phyloP scores from a whole-genome alignment of 2,113 vertebrate species.

The Cololabis saira region DNA sequence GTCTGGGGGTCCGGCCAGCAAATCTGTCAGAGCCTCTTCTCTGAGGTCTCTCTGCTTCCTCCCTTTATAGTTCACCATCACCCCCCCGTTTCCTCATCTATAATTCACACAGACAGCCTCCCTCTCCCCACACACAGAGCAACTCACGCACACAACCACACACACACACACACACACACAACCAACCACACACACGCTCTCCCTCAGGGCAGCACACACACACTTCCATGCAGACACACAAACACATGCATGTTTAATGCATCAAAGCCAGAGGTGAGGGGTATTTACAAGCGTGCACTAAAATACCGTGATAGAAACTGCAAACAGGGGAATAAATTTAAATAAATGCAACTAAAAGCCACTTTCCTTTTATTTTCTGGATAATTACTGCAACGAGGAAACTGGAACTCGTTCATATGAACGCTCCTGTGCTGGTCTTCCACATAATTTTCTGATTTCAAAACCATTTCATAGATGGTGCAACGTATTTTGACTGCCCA shows the following conservation, averaged over 20 bases:
- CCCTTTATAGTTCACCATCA: slow-evolving; percentile 28
- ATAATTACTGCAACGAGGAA: too few relatives aligned
- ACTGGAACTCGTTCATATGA: too few relatives aligned
- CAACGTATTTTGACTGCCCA: background rate
- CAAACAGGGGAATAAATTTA: too few relatives aligned
- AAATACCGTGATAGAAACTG: too few relatives aligned
- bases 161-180: too few relatives aligned
- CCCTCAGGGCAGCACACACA: slow-evolving; percentile 6
- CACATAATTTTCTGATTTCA: background rate
- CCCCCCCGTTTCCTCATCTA: slow-evolving; percentile 52
- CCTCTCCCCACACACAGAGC: slow-evolving; percentile 1
- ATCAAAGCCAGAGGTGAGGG: slow-evolving; percentile 19
- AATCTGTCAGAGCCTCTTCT: slow-evolving; percentile 25
- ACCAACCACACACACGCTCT: background rate
- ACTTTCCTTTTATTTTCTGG: too few relatives aligned
- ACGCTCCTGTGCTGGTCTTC: background rate
- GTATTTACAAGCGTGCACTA: background rate
- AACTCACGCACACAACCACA: too few relatives aligned
- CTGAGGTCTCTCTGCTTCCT: slow-evolving; percentile 33
- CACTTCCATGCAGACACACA: slow-evolving; percentile 6
- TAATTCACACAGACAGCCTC: slow-evolving; percentile 56
- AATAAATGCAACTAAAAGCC: too few relatives aligned
- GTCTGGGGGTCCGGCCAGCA: slow-evolving; percentile 18
- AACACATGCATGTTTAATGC: slow-evolving; percentile 17
- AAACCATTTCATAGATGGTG: background rate